Evolutionary conservation across 92 coral and sea anemone genomes (phyloP).

Genomic region (Epizoanthus illoricatus): DNA sequence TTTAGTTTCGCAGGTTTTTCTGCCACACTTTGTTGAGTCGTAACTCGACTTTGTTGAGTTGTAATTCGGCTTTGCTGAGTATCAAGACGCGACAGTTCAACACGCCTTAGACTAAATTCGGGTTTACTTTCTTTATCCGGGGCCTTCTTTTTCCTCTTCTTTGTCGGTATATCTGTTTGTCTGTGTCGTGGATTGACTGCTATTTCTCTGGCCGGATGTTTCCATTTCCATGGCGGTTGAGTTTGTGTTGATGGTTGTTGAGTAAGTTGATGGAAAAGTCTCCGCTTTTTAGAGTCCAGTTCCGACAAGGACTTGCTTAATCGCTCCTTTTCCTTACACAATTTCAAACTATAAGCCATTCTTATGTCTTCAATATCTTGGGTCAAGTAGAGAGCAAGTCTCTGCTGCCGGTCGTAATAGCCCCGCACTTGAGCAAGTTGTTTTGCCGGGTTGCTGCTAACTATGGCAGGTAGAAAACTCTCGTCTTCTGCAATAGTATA

Average conservation of each 20-base stretch:
- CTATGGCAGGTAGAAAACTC: conserved; percentile 74
- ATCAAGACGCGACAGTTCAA: conserved; percentile 9
- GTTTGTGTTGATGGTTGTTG: conserved; percentile 51
- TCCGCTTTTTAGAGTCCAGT: conserved; percentile 80
- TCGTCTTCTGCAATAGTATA: conserved; percentile 75
- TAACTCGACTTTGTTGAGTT: conserved; percentile 26
- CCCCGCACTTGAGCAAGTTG: conserved; percentile 83
- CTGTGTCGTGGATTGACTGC: conserved; percentile 10
- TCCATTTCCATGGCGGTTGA: conserved; percentile 11
- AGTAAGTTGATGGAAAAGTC: conserved; percentile 75
- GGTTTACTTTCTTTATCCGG: conserved; percentile 8
- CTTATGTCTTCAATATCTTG: conserved; percentile 76
- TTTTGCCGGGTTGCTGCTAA: conserved; percentile 66
- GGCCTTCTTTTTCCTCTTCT: conserved; percentile 13
- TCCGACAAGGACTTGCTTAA: conserved; percentile 94
- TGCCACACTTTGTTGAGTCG: conserved; percentile 15
- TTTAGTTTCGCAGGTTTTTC: conserved; percentile 9
- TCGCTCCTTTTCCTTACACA: conserved; percentile 74
- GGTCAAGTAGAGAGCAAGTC: conserved; percentile 55
- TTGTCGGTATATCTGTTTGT: not conserved
- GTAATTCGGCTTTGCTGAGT: conserved; percentile 27
- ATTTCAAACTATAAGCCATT: conserved; percentile 71
- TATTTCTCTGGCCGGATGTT: conserved; percentile 19
- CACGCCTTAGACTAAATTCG: not conserved
- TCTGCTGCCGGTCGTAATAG: conserved; percentile 71